Percentiles rank a stretch among this genome's conserved stretches.
Conservation (phyloP, 2,113 vertebrate species). For the Corynorhinus townsendii region DNA sequence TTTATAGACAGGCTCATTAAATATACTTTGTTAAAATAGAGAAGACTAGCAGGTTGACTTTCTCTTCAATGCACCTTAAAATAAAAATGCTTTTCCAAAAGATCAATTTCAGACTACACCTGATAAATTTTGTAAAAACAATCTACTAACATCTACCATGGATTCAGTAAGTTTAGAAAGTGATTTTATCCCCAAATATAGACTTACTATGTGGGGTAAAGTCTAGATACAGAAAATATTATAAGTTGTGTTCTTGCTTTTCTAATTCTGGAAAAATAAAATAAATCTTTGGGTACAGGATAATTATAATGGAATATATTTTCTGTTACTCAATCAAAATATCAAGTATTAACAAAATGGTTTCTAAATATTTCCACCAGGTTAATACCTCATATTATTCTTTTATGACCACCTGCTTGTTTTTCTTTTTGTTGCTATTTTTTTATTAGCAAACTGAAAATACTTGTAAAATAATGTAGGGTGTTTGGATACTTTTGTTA, state of each 20-base stretch:
- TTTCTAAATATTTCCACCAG: neutral
- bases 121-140: neutral
- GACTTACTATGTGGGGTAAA: neutral
- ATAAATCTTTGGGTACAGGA: neutral
- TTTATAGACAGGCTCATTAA: neutral
- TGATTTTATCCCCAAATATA: neutral
- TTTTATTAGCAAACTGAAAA: neutral
- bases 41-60: neutral
- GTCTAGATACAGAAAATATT: neutral
- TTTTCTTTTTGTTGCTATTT: neutral
- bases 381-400: neutral
- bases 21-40: neutral
- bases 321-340: neutral
- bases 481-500: neutral
- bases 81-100: neutral
- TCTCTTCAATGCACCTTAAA: neutral
- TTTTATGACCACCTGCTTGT: neutral
- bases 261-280: neutral
- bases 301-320: neutral
- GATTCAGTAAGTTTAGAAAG: neutral
- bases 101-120: neutral
- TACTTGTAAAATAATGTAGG: neutral
- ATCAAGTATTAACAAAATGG: neutral
- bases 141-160: neutral
- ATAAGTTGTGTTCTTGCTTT: neutral